These are phyloP conservation scores for Bujurquina vittata DNA, from an alignment of 2,113 vertebrate species.

Conservation along the genomic window DNA sequence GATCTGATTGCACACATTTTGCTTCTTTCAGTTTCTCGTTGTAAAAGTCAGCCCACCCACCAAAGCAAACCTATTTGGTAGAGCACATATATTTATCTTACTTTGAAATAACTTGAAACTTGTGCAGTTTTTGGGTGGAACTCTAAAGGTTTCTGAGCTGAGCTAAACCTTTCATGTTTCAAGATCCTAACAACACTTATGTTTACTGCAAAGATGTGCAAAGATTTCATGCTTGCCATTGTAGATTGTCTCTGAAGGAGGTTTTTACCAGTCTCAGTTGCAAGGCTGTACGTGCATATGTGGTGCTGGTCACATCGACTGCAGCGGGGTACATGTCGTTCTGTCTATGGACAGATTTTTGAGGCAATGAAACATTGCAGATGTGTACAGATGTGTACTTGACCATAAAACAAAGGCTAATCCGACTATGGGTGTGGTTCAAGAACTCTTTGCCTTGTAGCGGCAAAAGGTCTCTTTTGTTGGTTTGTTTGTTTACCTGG, in stretches of 20 bases:
- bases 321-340: background rate
- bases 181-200: too few relatives aligned
- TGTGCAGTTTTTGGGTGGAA: too few relatives aligned
- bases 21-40: background rate
- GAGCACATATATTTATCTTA: background rate
- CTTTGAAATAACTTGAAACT: too few relatives aligned
- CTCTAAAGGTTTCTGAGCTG: too few relatives aligned
- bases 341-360: background rate
- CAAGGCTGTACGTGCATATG: background rate
- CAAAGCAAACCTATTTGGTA: background rate
- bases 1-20: background rate
- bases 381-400: background rate
- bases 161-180: too few relatives aligned
- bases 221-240: too few relatives aligned
- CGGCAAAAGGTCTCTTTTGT: background rate
- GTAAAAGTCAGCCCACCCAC: background rate
- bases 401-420: slow-evolving; percentile 2
- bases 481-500: background rate
- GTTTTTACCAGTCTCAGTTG: background rate
- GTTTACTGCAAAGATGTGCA: too few relatives aligned
- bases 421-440: background rate
- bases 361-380: background rate
- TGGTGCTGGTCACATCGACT: background rate
- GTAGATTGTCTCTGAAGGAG: background rate
- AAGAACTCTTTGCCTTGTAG: background rate